Evolutionary conservation across 2,113 vertebrate species (phyloP).

Genomic region (Pseudonaja textilis): DNA sequence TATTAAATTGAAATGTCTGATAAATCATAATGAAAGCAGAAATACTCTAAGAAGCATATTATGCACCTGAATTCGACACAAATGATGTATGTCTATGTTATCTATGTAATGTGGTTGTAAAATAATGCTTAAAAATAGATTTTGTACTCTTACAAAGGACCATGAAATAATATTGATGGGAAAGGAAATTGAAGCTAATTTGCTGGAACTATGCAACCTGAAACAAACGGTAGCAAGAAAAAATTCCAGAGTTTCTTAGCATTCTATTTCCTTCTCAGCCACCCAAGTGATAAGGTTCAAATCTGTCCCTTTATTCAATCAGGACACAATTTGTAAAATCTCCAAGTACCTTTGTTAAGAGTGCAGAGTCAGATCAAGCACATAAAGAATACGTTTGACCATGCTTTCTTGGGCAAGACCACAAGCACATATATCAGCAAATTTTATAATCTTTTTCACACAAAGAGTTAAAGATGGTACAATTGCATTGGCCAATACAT

Average conservation of each 20-base stretch:
- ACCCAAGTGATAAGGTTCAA: not conserved
- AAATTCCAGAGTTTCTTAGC: not conserved
- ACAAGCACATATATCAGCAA: not conserved
- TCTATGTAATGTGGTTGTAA: not conserved
- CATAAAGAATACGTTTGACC: not conserved
- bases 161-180: not conserved
- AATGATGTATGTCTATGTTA: not conserved
- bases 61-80: not conserved
- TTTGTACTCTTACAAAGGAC: not conserved
- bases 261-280: not conserved
- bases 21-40: not conserved
- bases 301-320: not conserved
- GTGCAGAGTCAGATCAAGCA: not conserved
- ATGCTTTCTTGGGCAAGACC: not conserved
- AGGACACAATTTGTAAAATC: not conserved
- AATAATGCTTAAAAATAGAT: not conserved
- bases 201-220: not conserved
- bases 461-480: not conserved
- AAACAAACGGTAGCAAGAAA: not conserved
- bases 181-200: not conserved
- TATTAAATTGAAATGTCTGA: not conserved
- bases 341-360: not conserved
- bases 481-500: not conserved
- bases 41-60: not conserved
- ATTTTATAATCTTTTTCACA: not conserved